Base-by-base conservation (phyloP, 2,888 invertebrate species). In the Leptura quadrifasciata region DNA sequence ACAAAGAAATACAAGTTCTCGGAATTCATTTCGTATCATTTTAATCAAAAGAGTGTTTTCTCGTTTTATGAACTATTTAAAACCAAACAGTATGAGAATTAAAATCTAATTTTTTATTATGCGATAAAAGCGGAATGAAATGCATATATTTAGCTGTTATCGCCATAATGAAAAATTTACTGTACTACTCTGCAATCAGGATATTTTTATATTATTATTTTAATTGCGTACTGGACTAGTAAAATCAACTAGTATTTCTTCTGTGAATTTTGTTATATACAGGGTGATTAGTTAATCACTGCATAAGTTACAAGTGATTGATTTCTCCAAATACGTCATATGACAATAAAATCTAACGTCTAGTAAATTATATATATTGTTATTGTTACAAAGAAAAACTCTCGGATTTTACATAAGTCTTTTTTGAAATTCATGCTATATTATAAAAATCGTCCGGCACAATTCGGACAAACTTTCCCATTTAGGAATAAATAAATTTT, bases 21-120 rank as follows among this genome's bases (percentile, higher is more conserved):
- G 69, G 69, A 69, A 69, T 58, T 5, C 35, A 21, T 63, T 63
- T 63, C 39, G 35, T 63, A 31, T 69, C 35, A 58, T 69, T 35
- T 27, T 57, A 67, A 69, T 69, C 69, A 69, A 39, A 57, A 69
- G 35, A 10, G 4, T 20, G 65, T n/a, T 69, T 10, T 18, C 27
- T 58, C 39, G 27, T 55, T 69, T 69, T 69, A 69, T 20, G 63
- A 39, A 31, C 63, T 63, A 39, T 17, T 39, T 63, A 18, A 39
- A 27, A 18, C 18, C 20, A 0, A 54, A 54, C 57, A 10, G 2
- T 8, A 57, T 20, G 21, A 3, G 12, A 20, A 52, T 20, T 4
- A 24, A 17, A 47, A 20, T 52, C 24, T 21, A 65, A 47, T 63
- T 63, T 63, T 63, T 63, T 63, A 63, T 63, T 39, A 39, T 47